phyloP scores from a whole-genome alignment of 2,888 invertebrate genomes.

The Ectemnius cavifrons region DNA sequence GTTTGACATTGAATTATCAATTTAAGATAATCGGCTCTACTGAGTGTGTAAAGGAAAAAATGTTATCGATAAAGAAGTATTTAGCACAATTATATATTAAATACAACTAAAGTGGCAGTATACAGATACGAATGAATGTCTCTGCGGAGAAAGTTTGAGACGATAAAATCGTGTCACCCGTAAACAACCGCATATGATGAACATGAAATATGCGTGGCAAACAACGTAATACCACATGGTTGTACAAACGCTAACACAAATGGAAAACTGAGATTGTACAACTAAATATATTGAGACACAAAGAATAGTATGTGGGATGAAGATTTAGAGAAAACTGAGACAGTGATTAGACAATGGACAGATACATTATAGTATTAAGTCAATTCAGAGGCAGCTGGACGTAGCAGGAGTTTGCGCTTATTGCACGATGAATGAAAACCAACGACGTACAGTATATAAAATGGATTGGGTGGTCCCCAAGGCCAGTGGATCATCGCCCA shows the following conservation, averaged over 20 bases:
- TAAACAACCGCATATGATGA: constrained; percentile 35
- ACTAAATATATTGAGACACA: constrained; percentile 55
- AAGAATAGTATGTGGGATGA: constrained; percentile 58
- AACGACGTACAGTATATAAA: constrained; percentile 34
- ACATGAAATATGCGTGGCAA: constrained; percentile 34
- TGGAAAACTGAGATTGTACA: constrained; percentile 51
- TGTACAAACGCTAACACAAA: constrained; percentile 52
- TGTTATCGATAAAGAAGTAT: constrained; percentile 65
- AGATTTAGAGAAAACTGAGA: constrained; percentile 39
- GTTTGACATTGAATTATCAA: constrained; percentile 74
- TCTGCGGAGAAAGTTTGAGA: constrained; percentile 27
- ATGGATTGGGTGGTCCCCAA: constrained; percentile 54
- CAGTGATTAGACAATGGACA: constrained; percentile 54
- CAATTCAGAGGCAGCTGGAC: constrained; percentile 65
- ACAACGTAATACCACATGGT: constrained; percentile 47
- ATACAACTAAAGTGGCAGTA: constrained; percentile 53
- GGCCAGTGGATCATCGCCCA: constrained; percentile 57
- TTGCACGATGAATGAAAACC: constrained; percentile 54
- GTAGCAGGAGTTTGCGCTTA: constrained; percentile 48
- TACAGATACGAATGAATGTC: constrained; percentile 44
- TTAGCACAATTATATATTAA: constrained; percentile 75
- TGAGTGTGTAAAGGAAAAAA: constrained; percentile 72
- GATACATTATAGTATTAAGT: constrained; percentile 71
- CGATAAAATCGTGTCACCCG: constrained; percentile 45
- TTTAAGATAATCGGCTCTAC: constrained; percentile 74